These are phyloP conservation scores for Pissodes strobi DNA, from an alignment of 1,140 invertebrate species.

Conservation along the genomic window DNA sequence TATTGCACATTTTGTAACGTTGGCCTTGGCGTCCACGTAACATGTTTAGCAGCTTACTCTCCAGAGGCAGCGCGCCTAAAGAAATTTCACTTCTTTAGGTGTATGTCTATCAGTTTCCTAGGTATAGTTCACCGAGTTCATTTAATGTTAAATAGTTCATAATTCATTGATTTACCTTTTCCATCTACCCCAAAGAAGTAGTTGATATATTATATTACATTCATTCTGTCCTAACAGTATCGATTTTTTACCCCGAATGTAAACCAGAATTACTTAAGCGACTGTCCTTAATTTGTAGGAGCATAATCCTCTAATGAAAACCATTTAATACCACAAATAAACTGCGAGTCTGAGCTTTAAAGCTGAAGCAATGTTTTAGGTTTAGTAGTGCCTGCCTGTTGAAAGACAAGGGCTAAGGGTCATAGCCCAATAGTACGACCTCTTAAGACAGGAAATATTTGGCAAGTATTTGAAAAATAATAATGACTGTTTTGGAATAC, in stretches of 20 bases:
- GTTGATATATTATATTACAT: too few relatives aligned
- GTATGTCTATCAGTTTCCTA: too few relatives aligned
- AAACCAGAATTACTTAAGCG: not conserved
- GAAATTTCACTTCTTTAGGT: too few relatives aligned
- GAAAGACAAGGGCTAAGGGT: not conserved
- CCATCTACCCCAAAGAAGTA: too few relatives aligned
- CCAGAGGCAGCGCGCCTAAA: too few relatives aligned
- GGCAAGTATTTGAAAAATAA: not conserved
- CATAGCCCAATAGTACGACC: not conserved
- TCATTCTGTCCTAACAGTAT: too few relatives aligned
- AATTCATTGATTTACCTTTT: too few relatives aligned
- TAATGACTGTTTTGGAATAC: not conserved
- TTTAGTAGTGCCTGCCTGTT: not conserved
- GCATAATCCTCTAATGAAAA: not conserved
- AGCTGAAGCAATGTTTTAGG: not conserved
- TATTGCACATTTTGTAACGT: too few relatives aligned
- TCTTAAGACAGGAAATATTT: not conserved
- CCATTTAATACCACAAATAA: slow-evolving; percentile 1
- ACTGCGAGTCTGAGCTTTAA: not conserved
- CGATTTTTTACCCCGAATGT: not conserved
- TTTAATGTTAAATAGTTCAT: too few relatives aligned
- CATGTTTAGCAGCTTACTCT: too few relatives aligned
- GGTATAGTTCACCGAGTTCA: too few relatives aligned
- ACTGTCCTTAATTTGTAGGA: not conserved
- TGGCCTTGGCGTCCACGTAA: too few relatives aligned